A percentile compares a stretch with the other conserved stretches of the same genome.
phyloP scores from a whole-genome alignment of 2,888 invertebrate genomes.

The Cheilosia grossa region DNA sequence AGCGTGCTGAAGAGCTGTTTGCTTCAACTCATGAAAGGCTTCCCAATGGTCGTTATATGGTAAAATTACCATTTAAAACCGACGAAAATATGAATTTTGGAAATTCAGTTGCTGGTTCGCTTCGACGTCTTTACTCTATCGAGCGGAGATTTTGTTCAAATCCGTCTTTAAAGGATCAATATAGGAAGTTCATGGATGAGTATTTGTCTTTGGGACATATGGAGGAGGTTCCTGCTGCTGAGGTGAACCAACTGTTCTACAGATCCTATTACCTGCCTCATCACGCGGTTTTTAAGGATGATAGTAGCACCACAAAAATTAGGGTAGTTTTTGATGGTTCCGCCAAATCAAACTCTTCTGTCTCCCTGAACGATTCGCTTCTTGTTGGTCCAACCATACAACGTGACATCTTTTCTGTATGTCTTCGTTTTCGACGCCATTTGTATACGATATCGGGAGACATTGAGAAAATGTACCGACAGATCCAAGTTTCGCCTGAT shows the following conservation, averaged over 20 bases:
- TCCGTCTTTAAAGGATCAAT: background rate
- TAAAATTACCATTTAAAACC: slow-evolving; percentile 2
- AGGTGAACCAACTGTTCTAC: background rate
- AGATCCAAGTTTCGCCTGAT: no score
- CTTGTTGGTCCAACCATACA: no score
- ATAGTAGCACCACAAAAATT: no score
- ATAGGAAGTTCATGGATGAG: background rate
- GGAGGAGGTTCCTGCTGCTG: background rate
- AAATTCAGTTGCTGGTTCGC: background rate
- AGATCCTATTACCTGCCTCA: slow-evolving; percentile 44
- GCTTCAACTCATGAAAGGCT: background rate
- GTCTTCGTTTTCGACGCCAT: no score
- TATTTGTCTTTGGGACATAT: background rate
- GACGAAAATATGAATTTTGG: background rate
- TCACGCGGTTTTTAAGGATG: no score
- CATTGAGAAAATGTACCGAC: no score
- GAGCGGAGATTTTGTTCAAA: background rate
- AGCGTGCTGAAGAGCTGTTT: slow-evolving; percentile 15
- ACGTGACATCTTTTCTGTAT: no score
- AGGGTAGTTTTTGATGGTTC: no score
- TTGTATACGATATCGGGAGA: no score
- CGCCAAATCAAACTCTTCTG: no score
- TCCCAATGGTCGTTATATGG: background rate
- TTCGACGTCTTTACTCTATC: no score
- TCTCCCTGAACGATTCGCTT: no score